Base-by-base conservation (phyloP, 1,140 invertebrate species). In the Drosophila nikananu region DNA sequence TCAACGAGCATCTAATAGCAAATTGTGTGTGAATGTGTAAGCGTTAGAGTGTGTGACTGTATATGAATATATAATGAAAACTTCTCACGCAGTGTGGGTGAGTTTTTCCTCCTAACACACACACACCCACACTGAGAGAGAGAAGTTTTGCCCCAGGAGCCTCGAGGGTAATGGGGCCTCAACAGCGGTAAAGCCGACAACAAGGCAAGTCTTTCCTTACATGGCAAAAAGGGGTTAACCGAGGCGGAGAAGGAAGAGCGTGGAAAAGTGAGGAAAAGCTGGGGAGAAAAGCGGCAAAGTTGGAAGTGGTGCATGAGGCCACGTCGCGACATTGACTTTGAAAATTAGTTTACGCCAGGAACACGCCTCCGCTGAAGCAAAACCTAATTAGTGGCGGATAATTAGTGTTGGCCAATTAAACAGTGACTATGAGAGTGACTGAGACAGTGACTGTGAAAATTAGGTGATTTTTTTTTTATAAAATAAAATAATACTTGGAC, bases 1-100 rank as follows among this genome's bases (percentile, higher is more conserved):
- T 64, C 84, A 81, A 74, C 81, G 80, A 89, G 84, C 81, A 46
- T 74, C 83, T 78, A 87, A 89, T 83, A 78, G 68, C 65, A 72
- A 83, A 83, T 77, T 74, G 58, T 71, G 57, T 60, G 62, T 52
- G 62, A 42, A n/a, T 67, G 44, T 48, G 32, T 64, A 48, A 27
- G 42, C 37, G 62, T 48, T 32, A n/a, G 51, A 52, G 35, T 60
- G 48, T 60, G 44, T 27, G 48, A 41, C 67, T 59, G 52, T 39
- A 48, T 54, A 78, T 81, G 81, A 84, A 81, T 89, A 72, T 67
- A 74, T 78, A 81, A 89, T 87, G 81, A 75, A 87, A 89, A 84
- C 77, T 87, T 89, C 65, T 83, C 81, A 84, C 84, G 65, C 81
- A 77, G n/a, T n/a, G n/a, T n/a, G n/a, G n/a, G n/a, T n/a, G 35